Evolutionary conservation across 1,140 invertebrate species (phyloP), one percentile per base, ranked within the genome.

Genomic region (Bombus turneri): DNA sequence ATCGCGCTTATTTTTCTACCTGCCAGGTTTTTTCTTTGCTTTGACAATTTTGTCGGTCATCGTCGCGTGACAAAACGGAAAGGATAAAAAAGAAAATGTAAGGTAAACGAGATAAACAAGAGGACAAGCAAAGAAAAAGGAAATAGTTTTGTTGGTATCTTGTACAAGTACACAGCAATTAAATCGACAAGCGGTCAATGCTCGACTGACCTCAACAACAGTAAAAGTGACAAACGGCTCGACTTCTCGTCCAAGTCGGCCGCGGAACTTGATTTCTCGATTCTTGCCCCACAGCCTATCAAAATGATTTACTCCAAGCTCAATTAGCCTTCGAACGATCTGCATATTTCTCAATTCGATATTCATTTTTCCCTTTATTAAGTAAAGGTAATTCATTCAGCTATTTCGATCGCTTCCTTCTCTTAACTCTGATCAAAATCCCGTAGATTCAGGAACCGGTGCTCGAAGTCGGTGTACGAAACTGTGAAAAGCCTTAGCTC

Each of bases 171-270:
- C 79, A 87, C 75, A 86, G 74, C 80, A 83, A 69, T 90, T 77
- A 88, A 91, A 92, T 88, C 87, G 86, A 78, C 85, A 74, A 89
- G 92, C 92, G 93, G 93, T 94, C 93, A 94, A 93, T 93, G 93
- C 92, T 94, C 93, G 93, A 93, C 90, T 93, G 91, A 94, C 93
- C 93, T 90, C 90, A 91, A 92, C 88, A 94, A 93, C 92, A 94
- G 93, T 94, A 94, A 94, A 94, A 93, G 93, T 94, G 93, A 94
- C 88, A 93, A 88, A 90, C 87, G 90, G 79, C 85, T 80, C 71
- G 71, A 71, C 77, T 88, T 59, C 68, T 86, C 79, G 74, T 86
- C 86, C 57, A 88, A 88, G 86, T 81, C 78, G 83, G 71, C 64
- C 75, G 80, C 76, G 66, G 82, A 86, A 90, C 86, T 80, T 74